These are phyloP conservation scores for Parnassius orleans DNA, from an alignment of 2,888 invertebrate genomes.

Conservation along the genomic window DNA sequence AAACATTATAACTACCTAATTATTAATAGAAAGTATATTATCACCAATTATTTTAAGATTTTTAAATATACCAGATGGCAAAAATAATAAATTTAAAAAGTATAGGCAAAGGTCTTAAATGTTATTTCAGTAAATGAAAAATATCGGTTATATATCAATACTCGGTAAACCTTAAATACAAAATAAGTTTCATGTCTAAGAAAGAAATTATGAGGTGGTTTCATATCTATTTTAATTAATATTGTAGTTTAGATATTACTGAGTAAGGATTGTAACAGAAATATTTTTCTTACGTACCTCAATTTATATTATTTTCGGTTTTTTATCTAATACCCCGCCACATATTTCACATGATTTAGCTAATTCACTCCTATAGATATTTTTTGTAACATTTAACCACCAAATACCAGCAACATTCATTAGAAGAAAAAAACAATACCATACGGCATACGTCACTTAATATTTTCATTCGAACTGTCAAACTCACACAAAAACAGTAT, in stretches of 20 bases:
- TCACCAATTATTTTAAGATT: too few relatives aligned
- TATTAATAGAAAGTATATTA: too few relatives aligned
- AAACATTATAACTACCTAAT: too few relatives aligned
- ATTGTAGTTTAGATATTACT: background rate
- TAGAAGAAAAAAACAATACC: slow-evolving; percentile 37
- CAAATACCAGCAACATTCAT: slow-evolving; percentile 27
- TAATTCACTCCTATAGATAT: slow-evolving; percentile 22
- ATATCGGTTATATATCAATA: too few relatives aligned
- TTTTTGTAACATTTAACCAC: slow-evolving; percentile 27
- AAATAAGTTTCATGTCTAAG: too few relatives aligned
- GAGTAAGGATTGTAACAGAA: background rate
- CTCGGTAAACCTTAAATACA: too few relatives aligned
- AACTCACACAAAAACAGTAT: slow-evolving; percentile 48
- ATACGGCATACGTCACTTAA: slow-evolving; percentile 55
- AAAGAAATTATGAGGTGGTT: too few relatives aligned
- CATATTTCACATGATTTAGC: slow-evolving; percentile 24
- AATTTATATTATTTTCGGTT: slow-evolving; percentile 9
- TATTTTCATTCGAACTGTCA: slow-evolving; percentile 71
- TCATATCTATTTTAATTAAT: background rate
- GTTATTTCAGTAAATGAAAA: too few relatives aligned
- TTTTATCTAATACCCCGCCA: slow-evolving; percentile 17
- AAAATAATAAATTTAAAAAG: too few relatives aligned
- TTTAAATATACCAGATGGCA: too few relatives aligned
- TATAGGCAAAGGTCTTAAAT: too few relatives aligned
- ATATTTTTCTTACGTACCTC: slow-evolving; percentile 23